Base-by-base conservation (phyloP, 92 coral and sea anemone species). In the Heliopora coerulea region DNA sequence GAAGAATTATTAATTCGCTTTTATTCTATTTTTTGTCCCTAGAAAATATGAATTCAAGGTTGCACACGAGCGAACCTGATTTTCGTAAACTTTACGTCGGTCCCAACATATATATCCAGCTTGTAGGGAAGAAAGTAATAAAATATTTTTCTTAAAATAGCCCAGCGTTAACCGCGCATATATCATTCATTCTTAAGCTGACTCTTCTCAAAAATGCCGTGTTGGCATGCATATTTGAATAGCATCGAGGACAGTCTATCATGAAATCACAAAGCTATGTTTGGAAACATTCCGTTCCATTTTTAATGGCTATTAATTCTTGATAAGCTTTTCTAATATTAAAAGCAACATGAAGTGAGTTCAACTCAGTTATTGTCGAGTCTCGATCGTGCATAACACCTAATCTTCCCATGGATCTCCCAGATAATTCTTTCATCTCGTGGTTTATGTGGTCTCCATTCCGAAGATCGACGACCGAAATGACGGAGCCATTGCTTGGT, bases 251-350 rank as follows among this genome's bases (percentile, higher is more conserved):
- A 30, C 25, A 67, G 23, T 67, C 58, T 56, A 67, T 67, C 74
- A 35, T 26, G 12, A 46, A 46, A 46, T 46, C 52, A 46, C 54
- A 24, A 27, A 58, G 56, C 41, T 67, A 67, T 67, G 74, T 67
- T 67, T 67, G 74, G 58, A 49, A 67, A 46, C 59, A 67, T 67
- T 67, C 77, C 35, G 60, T 35, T 70, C 17, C 77, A 70, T 70
- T 52, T 70, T 70, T 70, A 70, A 70, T 70, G 77, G 44, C n/a
- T 70, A 70, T 70, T 70, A 70, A 70, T 70, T 70, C 77, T 70
- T 70, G 77, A 70, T 70, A 70, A 70, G 77, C 77, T 70, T 54
- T 52, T 70, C 77, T 70, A 69, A 70, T 70, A 70, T 70, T 70
- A 70, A 52, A 70, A 70, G 62, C 77, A 70, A 70, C 77, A 70